phyloP scores from a whole-genome alignment of 2,113 vertebrate genomes.

The Athene cunicularia region DNA sequence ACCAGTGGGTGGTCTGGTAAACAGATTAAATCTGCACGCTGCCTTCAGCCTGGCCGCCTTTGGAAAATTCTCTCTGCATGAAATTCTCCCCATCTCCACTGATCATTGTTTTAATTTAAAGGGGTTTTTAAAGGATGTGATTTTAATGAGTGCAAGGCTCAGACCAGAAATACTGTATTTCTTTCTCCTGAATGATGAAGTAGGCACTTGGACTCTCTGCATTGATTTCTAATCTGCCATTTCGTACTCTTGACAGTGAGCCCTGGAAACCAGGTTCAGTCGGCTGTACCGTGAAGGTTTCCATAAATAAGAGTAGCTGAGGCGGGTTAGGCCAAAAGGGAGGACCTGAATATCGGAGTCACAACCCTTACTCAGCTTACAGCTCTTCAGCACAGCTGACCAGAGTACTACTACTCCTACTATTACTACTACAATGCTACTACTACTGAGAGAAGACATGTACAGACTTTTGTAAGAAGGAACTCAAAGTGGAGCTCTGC shows the following conservation, averaged over 20 bases:
- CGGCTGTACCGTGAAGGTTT: neutral
- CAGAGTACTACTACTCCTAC: neutral
- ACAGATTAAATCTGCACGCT: fast-evolving
- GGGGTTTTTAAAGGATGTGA: constrained; percentile 40
- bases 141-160: constrained; percentile 47
- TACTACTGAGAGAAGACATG: neutral
- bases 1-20: neutral
- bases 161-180: constrained; percentile 36
- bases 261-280: constrained; percentile 23
- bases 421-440: too few relatives aligned
- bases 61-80: neutral
- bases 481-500: neutral
- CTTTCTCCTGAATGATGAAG: constrained; percentile 57
- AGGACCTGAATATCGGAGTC: neutral
- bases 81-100: neutral
- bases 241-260: constrained; percentile 26
- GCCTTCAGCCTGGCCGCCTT: neutral
- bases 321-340: neutral
- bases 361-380: neutral
- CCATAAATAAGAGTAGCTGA: neutral
- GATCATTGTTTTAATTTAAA: constrained; percentile 38
- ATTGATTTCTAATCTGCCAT: constrained; percentile 60
- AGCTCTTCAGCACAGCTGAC: neutral
- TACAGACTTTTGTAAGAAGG: neutral
- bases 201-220: constrained; percentile 49